These are phyloP conservation scores for Drosophila phalerata DNA, from an alignment of 2,888 invertebrate species.

Conservation along the genomic window DNA sequence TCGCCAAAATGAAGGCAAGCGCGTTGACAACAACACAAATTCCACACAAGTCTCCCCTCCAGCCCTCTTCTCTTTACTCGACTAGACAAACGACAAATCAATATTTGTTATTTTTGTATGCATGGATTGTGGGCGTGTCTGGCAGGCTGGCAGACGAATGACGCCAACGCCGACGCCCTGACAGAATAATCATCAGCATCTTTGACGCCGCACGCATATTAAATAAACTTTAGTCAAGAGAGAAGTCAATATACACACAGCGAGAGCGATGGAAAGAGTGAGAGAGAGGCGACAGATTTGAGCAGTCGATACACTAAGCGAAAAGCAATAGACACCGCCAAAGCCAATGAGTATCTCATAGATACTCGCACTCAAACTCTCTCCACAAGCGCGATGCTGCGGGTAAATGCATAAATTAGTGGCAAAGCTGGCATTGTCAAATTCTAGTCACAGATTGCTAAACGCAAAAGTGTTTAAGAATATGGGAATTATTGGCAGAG, in stretches of 20 bases:
- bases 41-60: neutral
- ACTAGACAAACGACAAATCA: constrained; percentile 65
- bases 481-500: constrained; percentile 17
- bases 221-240: constrained; percentile 67
- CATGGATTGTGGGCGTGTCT: constrained; percentile 71
- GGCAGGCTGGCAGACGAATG: constrained; percentile 21
- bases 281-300: constrained; percentile 35
- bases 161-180: constrained; percentile 25
- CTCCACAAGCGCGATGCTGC: constrained; percentile 22
- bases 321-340: constrained; percentile 48
- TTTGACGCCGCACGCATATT: constrained; percentile 80
- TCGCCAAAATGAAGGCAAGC: constrained; percentile 51
- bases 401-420: constrained; percentile 58
- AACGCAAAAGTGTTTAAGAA: constrained; percentile 39
- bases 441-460: constrained; percentile 34
- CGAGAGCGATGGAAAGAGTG: constrained; percentile 3
- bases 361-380: constrained; percentile 32
- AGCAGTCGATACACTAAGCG: constrained; percentile 46
- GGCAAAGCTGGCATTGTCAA: constrained; percentile 28
- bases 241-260: constrained; percentile 6
- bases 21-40: constrained; percentile 44
- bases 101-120: constrained; percentile 80
- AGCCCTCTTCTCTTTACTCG: neutral
- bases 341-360: constrained; percentile 39
- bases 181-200: constrained; percentile 78